Percentiles rank a stretch among this genome's conserved stretches.
These are phyloP conservation scores for Zeuzera pyrina DNA, from an alignment of 2,888 invertebrate genomes.

Conservation along the genomic window DNA sequence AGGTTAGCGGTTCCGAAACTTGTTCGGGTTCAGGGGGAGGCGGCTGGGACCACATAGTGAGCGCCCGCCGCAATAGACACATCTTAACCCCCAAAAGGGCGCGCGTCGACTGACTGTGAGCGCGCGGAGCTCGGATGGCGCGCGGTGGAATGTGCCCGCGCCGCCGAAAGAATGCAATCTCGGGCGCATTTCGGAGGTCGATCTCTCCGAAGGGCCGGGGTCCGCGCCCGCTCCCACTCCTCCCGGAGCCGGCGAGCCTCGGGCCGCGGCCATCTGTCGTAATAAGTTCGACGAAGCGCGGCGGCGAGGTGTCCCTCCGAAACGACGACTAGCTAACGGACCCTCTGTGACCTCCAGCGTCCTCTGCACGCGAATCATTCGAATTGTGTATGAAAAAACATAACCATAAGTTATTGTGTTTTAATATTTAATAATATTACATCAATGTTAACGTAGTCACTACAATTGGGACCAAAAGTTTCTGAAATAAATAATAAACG, in stretches of 20 bases:
- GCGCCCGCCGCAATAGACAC: conserved; percentile 68
- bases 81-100: conserved; percentile 73
- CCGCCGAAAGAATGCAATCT: conserved; percentile 74
- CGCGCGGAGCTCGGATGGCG: conserved; percentile 65
- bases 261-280: conserved; percentile 67
- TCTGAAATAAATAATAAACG: too few relatives aligned
- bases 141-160: conserved; percentile 71
- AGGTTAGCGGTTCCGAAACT: conserved; percentile 27
- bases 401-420: neutral
- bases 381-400: too few relatives aligned
- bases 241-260: too few relatives aligned
- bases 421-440: too few relatives aligned
- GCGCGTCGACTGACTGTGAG: conserved; percentile 68
- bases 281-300: conserved; percentile 72
- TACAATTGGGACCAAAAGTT: too few relatives aligned
- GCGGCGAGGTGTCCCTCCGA: conserved; percentile 48
- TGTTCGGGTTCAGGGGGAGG: conserved; percentile 51
- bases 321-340: conserved; percentile 48
- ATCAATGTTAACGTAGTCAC: too few relatives aligned
- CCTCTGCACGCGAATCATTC: conserved; percentile 48
- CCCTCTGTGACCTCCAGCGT: conserved; percentile 45
- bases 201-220: conserved; percentile 66
- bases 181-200: conserved; percentile 74
- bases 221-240: conserved; percentile 60
- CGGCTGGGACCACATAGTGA: conserved; percentile 70